Conservation (phyloP, 92 coral and sea anemone species). For the Zoanthus gigantus region DNA sequence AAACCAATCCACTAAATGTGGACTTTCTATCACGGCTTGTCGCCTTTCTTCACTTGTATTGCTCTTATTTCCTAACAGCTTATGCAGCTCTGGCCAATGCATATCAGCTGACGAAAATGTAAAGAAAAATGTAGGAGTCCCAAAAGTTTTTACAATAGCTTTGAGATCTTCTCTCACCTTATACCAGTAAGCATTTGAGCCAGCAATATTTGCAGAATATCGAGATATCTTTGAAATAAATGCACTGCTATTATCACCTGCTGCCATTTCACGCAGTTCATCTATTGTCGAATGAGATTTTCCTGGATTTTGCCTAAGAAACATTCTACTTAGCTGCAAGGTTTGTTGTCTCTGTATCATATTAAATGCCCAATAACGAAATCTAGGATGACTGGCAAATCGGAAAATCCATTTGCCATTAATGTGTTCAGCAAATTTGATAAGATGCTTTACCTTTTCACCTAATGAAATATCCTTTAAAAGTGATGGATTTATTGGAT, state of each 20-base stretch:
- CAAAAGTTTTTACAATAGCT: constrained; percentile 65
- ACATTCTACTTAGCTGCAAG: constrained; percentile 72
- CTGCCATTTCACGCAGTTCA: constrained; percentile 75
- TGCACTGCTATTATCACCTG: constrained; percentile 49
- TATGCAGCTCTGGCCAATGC: constrained; percentile 71
- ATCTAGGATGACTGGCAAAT: constrained; percentile 70
- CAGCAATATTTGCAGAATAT: constrained; percentile 70
- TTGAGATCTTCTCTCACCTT: constrained; percentile 66
- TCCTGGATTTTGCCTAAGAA: constrained; percentile 60
- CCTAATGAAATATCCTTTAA: constrained; percentile 40
- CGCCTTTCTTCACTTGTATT: too few relatives aligned
- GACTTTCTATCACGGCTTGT: too few relatives aligned
- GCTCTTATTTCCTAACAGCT: too few relatives aligned
- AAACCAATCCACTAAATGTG: too few relatives aligned
- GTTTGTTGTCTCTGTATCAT: constrained; percentile 69
- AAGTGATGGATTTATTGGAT: constrained; percentile 53
- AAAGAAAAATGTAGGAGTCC: constrained; percentile 63
- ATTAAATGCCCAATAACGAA: constrained; percentile 68
- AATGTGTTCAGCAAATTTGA: constrained; percentile 55
- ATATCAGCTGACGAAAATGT: constrained; percentile 70
- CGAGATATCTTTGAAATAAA: constrained; percentile 70
- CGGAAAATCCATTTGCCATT: constrained; percentile 67
- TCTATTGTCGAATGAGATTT: constrained; percentile 68
- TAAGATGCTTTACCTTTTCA: constrained; percentile 59
- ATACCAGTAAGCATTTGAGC: constrained; percentile 68